These are phyloP conservation scores for Acrossocheilus fasciatus DNA, from an alignment of 2,797 vertebrate species.

Conservation along the genomic window DNA sequence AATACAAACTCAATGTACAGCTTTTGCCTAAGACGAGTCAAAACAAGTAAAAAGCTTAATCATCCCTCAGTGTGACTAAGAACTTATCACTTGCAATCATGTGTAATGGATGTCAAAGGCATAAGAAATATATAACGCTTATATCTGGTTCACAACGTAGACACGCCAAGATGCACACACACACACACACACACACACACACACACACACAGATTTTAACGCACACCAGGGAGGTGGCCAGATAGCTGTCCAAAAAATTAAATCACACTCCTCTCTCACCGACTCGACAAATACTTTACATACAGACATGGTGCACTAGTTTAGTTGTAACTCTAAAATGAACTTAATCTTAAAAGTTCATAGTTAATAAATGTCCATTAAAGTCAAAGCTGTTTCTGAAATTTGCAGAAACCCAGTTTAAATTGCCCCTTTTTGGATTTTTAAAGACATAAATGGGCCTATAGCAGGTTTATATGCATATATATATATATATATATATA, in stretches of 20 bases:
- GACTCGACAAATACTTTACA: slow-evolving; percentile 37
- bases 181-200: slow-evolving; percentile 46
- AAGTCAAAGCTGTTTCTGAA: background rate
- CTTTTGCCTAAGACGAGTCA: slow-evolving; percentile 67
- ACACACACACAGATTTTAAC: slow-evolving; percentile 30
- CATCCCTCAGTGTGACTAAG: slow-evolving; percentile 42
- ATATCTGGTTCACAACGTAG: slow-evolving; percentile 56
- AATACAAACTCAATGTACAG: slow-evolving; percentile 46
- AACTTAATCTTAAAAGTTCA: background rate
- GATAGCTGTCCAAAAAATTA: slow-evolving; percentile 75
- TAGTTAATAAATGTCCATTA: background rate
- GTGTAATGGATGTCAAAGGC: slow-evolving; percentile 10
- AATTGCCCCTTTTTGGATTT: background rate
- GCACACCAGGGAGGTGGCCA: slow-evolving; percentile 71
- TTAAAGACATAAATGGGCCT: background rate
- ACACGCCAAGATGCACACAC: slow-evolving; percentile 55
- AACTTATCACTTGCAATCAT: slow-evolving; percentile 14
- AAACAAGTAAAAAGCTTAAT: slow-evolving; percentile 69
- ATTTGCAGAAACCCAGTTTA: background rate
- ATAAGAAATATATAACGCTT: background rate
- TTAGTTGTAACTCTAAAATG: background rate
- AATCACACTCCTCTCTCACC: slow-evolving; percentile 66
- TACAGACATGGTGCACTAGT: background rate
- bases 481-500: too few relatives aligned
- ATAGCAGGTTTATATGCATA: background rate